Conservation (phyloP, 2,888 invertebrate genomes). For the Laspeyria flexula region DNA sequence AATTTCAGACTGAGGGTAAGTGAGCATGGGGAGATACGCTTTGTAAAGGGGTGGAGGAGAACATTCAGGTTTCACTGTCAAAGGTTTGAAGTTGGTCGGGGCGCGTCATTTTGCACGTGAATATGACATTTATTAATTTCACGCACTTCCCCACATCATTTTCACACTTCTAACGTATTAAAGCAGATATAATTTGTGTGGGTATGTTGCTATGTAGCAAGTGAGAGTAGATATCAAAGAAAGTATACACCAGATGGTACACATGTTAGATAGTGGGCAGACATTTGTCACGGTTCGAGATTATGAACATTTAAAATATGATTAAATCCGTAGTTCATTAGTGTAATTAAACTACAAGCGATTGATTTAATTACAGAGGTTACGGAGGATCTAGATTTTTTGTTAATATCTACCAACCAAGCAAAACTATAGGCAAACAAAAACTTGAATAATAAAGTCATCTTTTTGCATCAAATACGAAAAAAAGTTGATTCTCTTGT, state of each 20-base stretch:
- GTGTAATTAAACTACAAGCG: neutral
- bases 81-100: conserved; percentile 50
- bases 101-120: conserved; percentile 48
- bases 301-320: conserved; percentile 2
- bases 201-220: conserved; percentile 12
- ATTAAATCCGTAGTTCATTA: neutral
- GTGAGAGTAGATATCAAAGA: conserved; percentile 9
- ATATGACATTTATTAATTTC: conserved; percentile 63
- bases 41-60: conserved; percentile 47
- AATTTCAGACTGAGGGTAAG: conserved; percentile 49
- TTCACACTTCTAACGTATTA: conserved; percentile 33
- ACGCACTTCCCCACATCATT: conserved; percentile 35
- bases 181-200: conserved; percentile 21
- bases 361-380: neutral
- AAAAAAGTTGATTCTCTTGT: conserved; percentile 32
- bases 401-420: conserved; percentile 4
- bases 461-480: conserved; percentile 7
- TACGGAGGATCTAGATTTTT: too few species aligned
- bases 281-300: conserved; percentile 1
- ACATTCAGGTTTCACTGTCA: conserved; percentile 57
- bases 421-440: conserved; percentile 12
- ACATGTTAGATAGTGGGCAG: conserved; percentile 11
- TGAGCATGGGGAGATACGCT: conserved; percentile 42
- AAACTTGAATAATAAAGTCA: conserved; percentile 13
- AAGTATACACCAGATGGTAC: conserved; percentile 10